Base-by-base conservation (phyloP, 2,113 vertebrate genomes). In the Ursus arctos region DNA sequence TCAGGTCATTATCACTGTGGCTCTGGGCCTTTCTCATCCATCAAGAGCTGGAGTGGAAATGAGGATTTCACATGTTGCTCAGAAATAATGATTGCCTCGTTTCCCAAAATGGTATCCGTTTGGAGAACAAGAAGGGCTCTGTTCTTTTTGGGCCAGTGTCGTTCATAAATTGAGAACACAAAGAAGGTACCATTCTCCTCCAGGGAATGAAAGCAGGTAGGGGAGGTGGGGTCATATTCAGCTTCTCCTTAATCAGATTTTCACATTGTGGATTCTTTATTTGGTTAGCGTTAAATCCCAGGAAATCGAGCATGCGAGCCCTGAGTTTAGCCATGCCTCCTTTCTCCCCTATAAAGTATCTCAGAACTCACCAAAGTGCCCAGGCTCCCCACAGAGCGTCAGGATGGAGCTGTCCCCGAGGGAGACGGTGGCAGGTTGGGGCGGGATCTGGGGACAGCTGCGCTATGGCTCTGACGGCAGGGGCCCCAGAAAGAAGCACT, bases 371-470 rank as follows among this genome's bases (percentile, higher is more conserved):
- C 33, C 14, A 11, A 0, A 10, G 0, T 33, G 36, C 15, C 26
- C 19, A 13, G 4, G 74, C 40, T 57, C 43, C 55, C 92, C n/a
- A 5, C 19, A 1, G 1, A 0, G 18, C 26, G 19, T 12, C 33
- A 33, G 63, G 6, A 0, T 2, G 22, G 9, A 26, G 65, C 57
- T 21, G 77, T 11, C 7, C 51, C 33, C 4, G 0, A 8, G 65
- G 10, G 77, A 84, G 65, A 24, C 14, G 10, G 5, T 0, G 2
- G 22, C 2, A 0, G 6, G 7, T 13, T 7, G 9, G n/a, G n/a
- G 31, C n/a, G 49, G 49, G 15, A 24, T 28, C 14, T 0, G 63
- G 63, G 31, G 63, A 0, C 7, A 2, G 47, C 74, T 77, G 26
- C 24, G 47, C 33, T 19, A 69, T 7, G 2, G 4, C 84, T 40